Base-by-base conservation (phyloP, 2,888 invertebrate genomes). In the Notodonta ziczac region DNA sequence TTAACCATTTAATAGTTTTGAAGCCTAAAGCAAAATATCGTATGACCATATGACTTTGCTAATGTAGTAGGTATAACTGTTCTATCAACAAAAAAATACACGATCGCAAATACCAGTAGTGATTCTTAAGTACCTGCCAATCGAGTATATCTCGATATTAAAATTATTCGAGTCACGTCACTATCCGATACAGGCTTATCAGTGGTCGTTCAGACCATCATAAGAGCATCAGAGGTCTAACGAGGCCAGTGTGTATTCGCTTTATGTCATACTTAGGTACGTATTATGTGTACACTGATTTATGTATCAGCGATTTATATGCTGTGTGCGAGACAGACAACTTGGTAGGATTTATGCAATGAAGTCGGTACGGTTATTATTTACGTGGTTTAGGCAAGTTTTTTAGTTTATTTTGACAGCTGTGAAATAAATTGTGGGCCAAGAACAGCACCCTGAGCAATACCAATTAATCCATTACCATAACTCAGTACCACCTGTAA, bases 131-230 rank as follows among this genome's bases (percentile, higher is more conserved):
- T 50, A 50, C 50, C 50, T 50, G 50, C 50, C 50, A 50, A 14
- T 50, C 50, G 50, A 50, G 16, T 50, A 50, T 14, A 16, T 50
- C 50, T 16, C 50, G 7, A 50, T 50, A 50, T 16, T 50, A 50
- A 50, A 50, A 53, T 62, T 35, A 71, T 65, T 65, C 55, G 60
- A 53, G 60, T 51, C 63, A 65, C 57, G 65, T 65, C 51, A 70
- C 66, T 59, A 68, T 55, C 32, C 46, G 52, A 62, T 65, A 58
- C 61, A 46, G 24, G 77, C 76, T 82, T 83, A 82, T 84, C 84
- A 80, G 75, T 44, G 68, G 69, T 71, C 72, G 73, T 76, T 73
- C 66, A 71, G 73, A 71, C 77, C 78, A 74, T 79, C 77, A 74
- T 74, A 70, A 75, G 63, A 76, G 57, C 66, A 82, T 84, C 81